phyloP scores from a whole-genome alignment of 1,140 invertebrate species.

The Ditylenchus dipsaci region DNA sequence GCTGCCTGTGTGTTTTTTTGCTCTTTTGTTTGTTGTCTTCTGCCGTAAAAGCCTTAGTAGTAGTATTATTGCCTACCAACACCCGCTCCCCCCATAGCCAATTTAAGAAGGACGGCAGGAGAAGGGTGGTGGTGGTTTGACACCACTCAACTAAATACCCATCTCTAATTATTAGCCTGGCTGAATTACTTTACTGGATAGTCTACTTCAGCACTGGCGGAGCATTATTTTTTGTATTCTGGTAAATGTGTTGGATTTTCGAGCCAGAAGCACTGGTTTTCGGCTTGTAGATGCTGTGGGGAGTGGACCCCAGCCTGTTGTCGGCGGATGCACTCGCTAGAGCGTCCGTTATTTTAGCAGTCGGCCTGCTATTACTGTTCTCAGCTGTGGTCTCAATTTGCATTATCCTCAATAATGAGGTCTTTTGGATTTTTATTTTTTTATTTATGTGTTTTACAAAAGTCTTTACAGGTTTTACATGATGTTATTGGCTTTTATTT shows the following conservation, averaged over 20 bases:
- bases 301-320: constrained; percentile 14
- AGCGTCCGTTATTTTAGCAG: constrained; percentile 76
- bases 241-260: too few species aligned
- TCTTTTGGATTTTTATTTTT: constrained; percentile 59
- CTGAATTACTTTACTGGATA: too few species aligned
- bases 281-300: constrained; percentile 10
- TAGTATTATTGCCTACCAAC: neutral
- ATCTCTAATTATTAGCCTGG: too few species aligned
- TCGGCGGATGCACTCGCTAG: constrained; percentile 56
- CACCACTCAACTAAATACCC: too few species aligned
- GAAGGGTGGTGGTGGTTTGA: too few species aligned
- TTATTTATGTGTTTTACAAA: too few species aligned
- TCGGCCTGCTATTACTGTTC: constrained; percentile 78
- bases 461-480: constrained; percentile 60
- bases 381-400: constrained; percentile 82
- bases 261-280: neutral
- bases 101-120: neutral
- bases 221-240: too few species aligned
- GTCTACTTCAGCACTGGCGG: too few species aligned
- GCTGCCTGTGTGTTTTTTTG: neutral
- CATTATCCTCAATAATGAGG: constrained; percentile 81
- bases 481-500: constrained; percentile 89
- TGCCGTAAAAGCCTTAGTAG: neutral
- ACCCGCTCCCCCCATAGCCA: neutral
- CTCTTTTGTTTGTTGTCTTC: neutral